A percentile compares a stretch with the other conserved stretches of the same genome.
These are phyloP conservation scores for Chroicocephalus ridibundus DNA, from an alignment of 2,113 vertebrate genomes.

Conservation along the genomic window DNA sequence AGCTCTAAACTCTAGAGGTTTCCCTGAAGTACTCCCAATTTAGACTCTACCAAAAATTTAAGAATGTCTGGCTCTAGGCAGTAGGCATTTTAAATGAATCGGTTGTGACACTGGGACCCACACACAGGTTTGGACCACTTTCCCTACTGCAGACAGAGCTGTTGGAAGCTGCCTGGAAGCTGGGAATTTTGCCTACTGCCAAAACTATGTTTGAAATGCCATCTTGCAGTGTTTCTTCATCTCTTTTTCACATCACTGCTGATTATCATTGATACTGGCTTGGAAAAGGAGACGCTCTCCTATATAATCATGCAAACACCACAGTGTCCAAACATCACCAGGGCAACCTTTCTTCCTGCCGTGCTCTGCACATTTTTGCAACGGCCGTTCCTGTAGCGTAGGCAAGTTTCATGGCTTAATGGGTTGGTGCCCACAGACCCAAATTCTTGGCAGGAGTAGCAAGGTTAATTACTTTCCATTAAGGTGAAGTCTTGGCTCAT, in stretches of 20 bases:
- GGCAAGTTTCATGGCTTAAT: background rate
- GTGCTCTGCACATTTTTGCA: background rate
- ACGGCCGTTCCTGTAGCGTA: background rate
- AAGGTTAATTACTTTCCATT: conserved; percentile 57
- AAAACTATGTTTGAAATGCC: conserved; percentile 14
- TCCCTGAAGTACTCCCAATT: background rate
- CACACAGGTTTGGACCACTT: background rate
- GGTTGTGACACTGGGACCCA: background rate
- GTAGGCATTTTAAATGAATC: background rate
- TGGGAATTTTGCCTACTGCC: background rate
- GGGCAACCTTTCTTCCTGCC: background rate
- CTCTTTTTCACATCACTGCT: conserved; percentile 12
- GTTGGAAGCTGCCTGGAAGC: background rate
- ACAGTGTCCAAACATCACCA: background rate
- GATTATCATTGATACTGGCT: background rate
- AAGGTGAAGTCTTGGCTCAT: conserved; percentile 29
- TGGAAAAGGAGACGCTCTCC: background rate
- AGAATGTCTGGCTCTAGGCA: background rate
- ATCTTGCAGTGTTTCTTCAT: conserved; percentile 6
- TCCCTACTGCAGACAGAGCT: background rate
- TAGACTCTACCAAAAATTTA: background rate
- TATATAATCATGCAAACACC: background rate
- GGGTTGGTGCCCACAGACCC: background rate
- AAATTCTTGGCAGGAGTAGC: conserved; percentile 5
- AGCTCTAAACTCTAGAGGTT: background rate